Conservation (phyloP, 2,113 vertebrate genomes). For the Alectura lathami region DNA sequence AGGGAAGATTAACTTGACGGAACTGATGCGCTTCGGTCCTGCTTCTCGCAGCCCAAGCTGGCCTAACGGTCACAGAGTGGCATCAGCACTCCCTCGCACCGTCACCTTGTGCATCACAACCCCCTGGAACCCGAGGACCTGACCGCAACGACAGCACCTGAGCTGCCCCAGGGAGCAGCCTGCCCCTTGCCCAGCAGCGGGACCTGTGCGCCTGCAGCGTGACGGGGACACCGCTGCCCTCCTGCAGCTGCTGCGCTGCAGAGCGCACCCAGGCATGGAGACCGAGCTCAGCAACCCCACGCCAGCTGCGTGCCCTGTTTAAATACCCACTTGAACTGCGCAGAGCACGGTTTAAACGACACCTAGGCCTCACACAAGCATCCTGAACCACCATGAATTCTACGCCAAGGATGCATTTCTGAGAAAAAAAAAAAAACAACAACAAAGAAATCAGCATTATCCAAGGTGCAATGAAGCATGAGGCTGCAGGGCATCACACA, state of each 20-base stretch:
- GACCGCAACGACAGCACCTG: neutral
- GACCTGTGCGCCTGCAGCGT: fast-evolving
- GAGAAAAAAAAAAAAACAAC: neutral
- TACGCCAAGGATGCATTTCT: neutral
- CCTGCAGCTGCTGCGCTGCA: fast-evolving
- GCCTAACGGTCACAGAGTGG: no score
- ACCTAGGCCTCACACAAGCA: no score
- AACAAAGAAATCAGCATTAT: neutral
- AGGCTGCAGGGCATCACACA: fast-evolving
- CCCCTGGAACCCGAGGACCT: neutral
- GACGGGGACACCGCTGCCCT: fast-evolving
- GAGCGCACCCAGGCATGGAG: neutral
- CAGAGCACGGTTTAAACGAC: fast-evolving
- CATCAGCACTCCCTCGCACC: fast-evolving
- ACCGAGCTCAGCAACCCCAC: fast-evolving
- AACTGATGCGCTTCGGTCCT: fast-evolving
- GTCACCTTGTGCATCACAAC: neutral
- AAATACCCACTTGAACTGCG: fast-evolving
- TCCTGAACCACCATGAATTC: neutral
- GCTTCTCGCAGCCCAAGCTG: neutral
- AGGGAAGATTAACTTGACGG: neutral
- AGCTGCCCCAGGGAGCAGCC: neutral
- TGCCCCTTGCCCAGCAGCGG: neutral
- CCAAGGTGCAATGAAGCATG: neutral
- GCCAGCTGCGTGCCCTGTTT: fast-evolving